phyloP scores from a whole-genome alignment of 2,113 vertebrate species.

The Sakesphorus luctuosus region DNA sequence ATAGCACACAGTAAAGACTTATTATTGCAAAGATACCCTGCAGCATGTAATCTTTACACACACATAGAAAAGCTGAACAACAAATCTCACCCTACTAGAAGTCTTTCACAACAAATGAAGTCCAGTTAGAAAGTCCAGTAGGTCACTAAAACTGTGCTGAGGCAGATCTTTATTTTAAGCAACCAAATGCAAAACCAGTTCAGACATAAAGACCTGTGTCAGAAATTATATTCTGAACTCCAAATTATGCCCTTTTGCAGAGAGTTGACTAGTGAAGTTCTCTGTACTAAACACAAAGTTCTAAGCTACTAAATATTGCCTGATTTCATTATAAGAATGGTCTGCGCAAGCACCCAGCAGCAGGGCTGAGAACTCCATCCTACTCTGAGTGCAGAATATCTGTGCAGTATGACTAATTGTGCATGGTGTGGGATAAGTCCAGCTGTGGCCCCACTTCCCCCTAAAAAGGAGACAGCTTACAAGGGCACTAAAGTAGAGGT shows the following conservation, averaged over 20 bases:
- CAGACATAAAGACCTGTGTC: background rate
- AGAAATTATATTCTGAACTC: background rate
- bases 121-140: background rate
- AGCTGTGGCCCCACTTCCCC: background rate
- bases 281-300: background rate
- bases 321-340: background rate
- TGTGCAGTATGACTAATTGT: background rate
- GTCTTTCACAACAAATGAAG: background rate
- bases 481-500: background rate
- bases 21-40: background rate
- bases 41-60: background rate
- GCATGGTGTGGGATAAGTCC: background rate
- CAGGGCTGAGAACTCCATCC: background rate
- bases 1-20: background rate
- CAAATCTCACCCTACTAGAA: background rate
- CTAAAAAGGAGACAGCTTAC: background rate
- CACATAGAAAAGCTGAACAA: background rate
- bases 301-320: background rate
- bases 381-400: background rate
- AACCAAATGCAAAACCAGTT: rapidly evolving
- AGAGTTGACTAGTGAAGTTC: background rate
- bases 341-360: background rate
- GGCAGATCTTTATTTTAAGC: background rate
- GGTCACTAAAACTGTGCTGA: background rate
- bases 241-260: background rate